phyloP scores from a whole-genome alignment of 2,797 vertebrate genomes.

The Melanotaenia maccullochi region DNA sequence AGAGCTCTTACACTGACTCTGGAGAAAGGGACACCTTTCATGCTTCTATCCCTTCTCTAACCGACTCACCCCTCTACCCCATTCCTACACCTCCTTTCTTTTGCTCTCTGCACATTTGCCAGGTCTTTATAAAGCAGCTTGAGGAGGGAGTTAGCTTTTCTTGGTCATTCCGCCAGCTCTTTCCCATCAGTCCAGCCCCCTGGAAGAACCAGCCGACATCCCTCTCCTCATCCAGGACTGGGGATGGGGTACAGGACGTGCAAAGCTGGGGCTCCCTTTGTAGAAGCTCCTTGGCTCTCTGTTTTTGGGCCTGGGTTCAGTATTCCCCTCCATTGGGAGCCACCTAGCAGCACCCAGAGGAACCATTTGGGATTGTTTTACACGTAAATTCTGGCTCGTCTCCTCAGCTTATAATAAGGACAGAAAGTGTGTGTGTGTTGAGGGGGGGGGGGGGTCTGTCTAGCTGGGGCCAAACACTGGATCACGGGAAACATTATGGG shows the following conservation, averaged over 20 bases:
- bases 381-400: conserved; percentile 52
- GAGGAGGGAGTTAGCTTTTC: conserved; percentile 68
- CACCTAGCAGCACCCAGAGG: conserved; percentile 53
- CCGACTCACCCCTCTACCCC: conserved; percentile 5
- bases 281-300: conserved; percentile 43
- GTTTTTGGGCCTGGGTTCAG: conserved; percentile 42
- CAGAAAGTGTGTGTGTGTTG: conserved; percentile 23
- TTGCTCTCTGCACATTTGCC: conserved; percentile 62
- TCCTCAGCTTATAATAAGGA: conserved; percentile 37
- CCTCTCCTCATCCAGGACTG: conserved; percentile 37
- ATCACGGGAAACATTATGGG: conserved; percentile 40
- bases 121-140: conserved; percentile 76
- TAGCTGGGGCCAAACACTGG: conserved; percentile 36
- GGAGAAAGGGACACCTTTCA: conserved; percentile 31
- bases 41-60: conserved; percentile 34
- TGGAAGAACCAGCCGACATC: conserved; percentile 69
- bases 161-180: conserved; percentile 69
- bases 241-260: conserved; percentile 38
- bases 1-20: conserved; percentile 25
- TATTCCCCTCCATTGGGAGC: conserved; percentile 27
- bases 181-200: conserved; percentile 83
- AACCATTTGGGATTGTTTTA: conserved; percentile 50
- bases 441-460: too few species aligned
- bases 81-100: conserved; percentile 41
- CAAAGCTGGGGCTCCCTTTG: conserved; percentile 43